Evolutionary conservation across 2,888 invertebrate genomes (phyloP).

Genomic region (Andrena chrysosceles): DNA sequence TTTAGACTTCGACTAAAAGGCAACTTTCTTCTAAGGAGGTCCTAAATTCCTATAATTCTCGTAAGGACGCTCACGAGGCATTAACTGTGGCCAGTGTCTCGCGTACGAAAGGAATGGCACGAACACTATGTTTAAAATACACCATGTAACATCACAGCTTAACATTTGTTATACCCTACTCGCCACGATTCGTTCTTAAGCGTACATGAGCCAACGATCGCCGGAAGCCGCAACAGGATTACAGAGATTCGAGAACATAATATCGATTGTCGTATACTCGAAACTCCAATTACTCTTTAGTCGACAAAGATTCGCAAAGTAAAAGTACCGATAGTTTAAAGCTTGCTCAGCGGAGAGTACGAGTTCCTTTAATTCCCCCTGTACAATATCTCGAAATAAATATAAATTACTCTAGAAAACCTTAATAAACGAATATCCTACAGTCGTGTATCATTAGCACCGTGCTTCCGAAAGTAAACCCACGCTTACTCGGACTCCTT

Average conservation of each 20-base stretch:
- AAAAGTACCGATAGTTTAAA: slow-evolving; percentile 20
- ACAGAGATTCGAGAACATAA: slow-evolving; percentile 23
- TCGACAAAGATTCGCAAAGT: background rate
- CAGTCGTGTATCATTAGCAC: slow-evolving; percentile 30
- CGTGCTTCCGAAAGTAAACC: slow-evolving; percentile 21
- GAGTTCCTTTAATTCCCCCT: slow-evolving; percentile 24
- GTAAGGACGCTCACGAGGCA: slow-evolving; percentile 36
- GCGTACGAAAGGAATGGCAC: slow-evolving; percentile 67
- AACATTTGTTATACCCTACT: slow-evolving; percentile 49
- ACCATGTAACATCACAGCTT: slow-evolving; percentile 68
- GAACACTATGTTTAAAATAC: slow-evolving; percentile 63
- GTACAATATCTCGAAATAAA: slow-evolving; percentile 28
- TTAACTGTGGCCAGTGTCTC: slow-evolving; percentile 58
- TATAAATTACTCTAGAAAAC: slow-evolving; percentile 23
- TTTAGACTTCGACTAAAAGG: slow-evolving; percentile 21
- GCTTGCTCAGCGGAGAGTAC: slow-evolving; percentile 15
- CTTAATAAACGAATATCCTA: slow-evolving; percentile 26
- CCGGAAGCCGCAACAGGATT: slow-evolving; percentile 14
- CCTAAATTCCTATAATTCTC: slow-evolving; percentile 58
- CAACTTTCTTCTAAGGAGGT: slow-evolving; percentile 45
- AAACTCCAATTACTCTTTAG: background rate
- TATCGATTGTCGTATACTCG: slow-evolving; percentile 18
- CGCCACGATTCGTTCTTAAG: slow-evolving; percentile 47
- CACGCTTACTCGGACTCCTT: slow-evolving; percentile 18
- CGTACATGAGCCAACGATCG: slow-evolving; percentile 32